Conservation (phyloP, 2,113 vertebrate genomes). For the Scartelaos histophorus region DNA sequence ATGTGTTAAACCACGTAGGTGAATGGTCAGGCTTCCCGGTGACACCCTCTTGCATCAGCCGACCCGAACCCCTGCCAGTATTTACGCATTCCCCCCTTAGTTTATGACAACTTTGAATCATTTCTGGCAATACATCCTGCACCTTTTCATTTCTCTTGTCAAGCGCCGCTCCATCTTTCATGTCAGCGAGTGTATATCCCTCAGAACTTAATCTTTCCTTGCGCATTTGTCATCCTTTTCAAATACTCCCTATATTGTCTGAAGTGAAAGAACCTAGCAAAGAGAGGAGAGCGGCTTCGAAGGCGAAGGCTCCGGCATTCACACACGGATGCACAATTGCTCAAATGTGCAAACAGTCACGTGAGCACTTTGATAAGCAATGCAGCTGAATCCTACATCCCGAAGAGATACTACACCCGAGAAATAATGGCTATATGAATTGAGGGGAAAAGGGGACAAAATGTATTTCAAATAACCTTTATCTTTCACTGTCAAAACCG, state of each 20-base stretch:
- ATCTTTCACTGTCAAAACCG: conserved; percentile 72
- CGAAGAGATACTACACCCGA: conserved; percentile 27
- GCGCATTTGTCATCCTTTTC: conserved; percentile 35
- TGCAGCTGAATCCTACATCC: conserved; percentile 19
- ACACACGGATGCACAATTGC: conserved; percentile 41
- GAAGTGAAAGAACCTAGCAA: conserved; percentile 21
- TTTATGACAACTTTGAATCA: conserved; percentile 13
- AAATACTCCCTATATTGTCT: conserved; percentile 29
- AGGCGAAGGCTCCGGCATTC: conserved; percentile 40
- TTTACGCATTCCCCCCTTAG: conserved; percentile 1
- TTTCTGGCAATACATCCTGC: conserved; percentile 23
- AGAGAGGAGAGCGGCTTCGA: conserved; percentile 17
- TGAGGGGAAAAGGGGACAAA: conserved; percentile 31
- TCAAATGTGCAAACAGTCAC: conserved; percentile 49
- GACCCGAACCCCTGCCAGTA: not conserved
- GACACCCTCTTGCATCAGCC: conserved; percentile 39
- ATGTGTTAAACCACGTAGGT: conserved; percentile 18
- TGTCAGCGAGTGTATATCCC: conserved; percentile 6
- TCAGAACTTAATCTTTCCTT: conserved; percentile 30
- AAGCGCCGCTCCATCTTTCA: conserved; percentile 16
- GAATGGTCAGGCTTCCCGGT: conserved; percentile 31
- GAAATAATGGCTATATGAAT: conserved; percentile 44
- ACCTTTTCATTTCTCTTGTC: conserved; percentile 40
- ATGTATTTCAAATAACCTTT: conserved; percentile 68
- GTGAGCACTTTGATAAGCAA: conserved; percentile 31